phyloP scores from a whole-genome alignment of 1,140 invertebrate species.

The Leptinotarsa texana region DNA sequence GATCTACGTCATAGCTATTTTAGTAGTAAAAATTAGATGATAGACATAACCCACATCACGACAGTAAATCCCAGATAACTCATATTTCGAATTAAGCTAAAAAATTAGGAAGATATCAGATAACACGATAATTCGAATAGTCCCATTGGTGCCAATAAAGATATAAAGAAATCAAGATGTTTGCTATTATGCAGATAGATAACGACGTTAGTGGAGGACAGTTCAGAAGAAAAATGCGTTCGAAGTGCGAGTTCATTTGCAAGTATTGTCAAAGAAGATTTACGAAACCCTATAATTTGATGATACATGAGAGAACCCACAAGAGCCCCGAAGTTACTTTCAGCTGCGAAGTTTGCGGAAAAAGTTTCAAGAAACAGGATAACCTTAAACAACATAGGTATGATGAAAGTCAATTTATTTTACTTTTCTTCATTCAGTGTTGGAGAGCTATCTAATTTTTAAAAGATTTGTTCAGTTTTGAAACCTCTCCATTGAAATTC shows the following conservation, averaged over 20 bases:
- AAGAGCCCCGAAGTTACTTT: constrained; percentile 96
- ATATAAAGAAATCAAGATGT: constrained; percentile 64
- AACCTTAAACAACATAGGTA: constrained; percentile 94
- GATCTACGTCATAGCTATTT: no score
- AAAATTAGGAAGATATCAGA: constrained; percentile 19
- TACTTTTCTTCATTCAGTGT: background rate
- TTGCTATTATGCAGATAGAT: constrained; percentile 86
- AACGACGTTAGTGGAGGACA: constrained; percentile 86
- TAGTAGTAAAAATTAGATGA: background rate
- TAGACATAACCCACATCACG: background rate
- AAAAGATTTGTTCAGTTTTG: no score
- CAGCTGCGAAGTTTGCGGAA: constrained; percentile 98
- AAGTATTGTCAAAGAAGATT: constrained; percentile 98
- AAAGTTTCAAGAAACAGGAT: constrained; percentile 97
- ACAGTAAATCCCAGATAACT: constrained; percentile 18
- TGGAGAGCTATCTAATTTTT: no score
- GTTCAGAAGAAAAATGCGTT: constrained; percentile 89
- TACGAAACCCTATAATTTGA: constrained; percentile 99
- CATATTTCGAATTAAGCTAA: constrained; percentile 23
- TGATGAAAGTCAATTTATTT: background rate
- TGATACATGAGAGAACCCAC: constrained; percentile 98
- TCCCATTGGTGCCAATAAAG: constrained; percentile 10
- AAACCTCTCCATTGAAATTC: no score
- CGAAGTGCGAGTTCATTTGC: constrained; percentile 98
- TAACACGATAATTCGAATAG: background rate